Conservation (phyloP, 2,113 vertebrate species). For the Bambusicola thoracicus region DNA sequence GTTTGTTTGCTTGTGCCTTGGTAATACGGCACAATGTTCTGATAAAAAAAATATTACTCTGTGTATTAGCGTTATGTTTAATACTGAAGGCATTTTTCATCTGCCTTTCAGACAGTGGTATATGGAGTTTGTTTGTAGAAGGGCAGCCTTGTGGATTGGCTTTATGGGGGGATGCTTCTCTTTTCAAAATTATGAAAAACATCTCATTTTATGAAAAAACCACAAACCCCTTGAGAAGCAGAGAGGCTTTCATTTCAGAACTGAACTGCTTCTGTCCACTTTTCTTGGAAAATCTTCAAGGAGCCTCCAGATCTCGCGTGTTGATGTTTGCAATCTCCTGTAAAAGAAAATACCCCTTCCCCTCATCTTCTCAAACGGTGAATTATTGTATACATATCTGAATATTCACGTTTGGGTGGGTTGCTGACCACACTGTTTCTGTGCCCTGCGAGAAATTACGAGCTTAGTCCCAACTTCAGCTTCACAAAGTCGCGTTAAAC, state of each 20-base stretch:
- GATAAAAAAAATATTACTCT: background rate
- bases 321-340: background rate
- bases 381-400: background rate
- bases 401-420: background rate
- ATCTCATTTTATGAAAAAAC: slow-evolving; percentile 35
- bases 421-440: slow-evolving; percentile 18
- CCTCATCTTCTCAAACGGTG: background rate
- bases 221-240: slow-evolving; percentile 21
- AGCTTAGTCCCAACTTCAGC: background rate
- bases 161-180: background rate
- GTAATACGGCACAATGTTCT: background rate
- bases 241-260: slow-evolving; percentile 34
- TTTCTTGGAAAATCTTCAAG: slow-evolving; percentile 39
- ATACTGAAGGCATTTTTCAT: background rate
- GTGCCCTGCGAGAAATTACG: background rate
- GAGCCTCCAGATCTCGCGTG: background rate
- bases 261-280: slow-evolving; percentile 49
- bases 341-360: slow-evolving; percentile 7
- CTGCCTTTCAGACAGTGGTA: background rate
- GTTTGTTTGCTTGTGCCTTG: background rate
- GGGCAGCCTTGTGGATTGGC: background rate
- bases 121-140: background rate
- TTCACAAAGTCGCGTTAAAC: slow-evolving; percentile 30
- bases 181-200: slow-evolving; percentile 44
- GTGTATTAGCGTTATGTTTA: background rate